phyloP scores from a whole-genome alignment of 2,113 vertebrate genomes.

The Todiramphus saurophagus region DNA sequence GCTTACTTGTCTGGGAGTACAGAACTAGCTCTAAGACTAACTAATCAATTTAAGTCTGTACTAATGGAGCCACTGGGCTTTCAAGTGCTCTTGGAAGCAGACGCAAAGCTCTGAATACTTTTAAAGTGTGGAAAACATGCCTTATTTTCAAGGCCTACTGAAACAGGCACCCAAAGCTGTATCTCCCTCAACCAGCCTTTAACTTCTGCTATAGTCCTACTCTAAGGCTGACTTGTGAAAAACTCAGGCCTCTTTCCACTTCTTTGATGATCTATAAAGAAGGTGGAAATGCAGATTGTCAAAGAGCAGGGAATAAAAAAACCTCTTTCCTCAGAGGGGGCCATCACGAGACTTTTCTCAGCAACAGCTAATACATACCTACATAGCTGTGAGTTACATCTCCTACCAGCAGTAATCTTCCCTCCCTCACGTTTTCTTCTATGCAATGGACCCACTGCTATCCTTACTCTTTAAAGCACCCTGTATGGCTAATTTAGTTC shows the following conservation, averaged over 20 bases:
- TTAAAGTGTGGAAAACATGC: neutral
- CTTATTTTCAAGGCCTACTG: neutral
- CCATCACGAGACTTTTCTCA: neutral
- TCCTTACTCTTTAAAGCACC: neutral
- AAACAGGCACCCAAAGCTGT: neutral
- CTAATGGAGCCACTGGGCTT: neutral
- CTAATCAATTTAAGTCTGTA: constrained; percentile 2
- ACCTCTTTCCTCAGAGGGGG: neutral
- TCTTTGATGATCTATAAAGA: neutral
- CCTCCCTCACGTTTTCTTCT: neutral
- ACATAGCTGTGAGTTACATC: neutral
- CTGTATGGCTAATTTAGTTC: neutral
- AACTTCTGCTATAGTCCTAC: neutral
- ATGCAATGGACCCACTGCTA: neutral
- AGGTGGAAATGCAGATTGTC: neutral
- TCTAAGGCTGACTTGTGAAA: neutral
- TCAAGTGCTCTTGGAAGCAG: constrained; percentile 2
- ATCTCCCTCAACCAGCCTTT: neutral
- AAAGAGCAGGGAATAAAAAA: neutral
- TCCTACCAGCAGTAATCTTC: neutral
- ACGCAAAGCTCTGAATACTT: neutral
- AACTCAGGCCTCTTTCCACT: neutral
- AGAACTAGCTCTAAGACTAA: constrained; percentile 12
- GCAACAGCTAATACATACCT: neutral
- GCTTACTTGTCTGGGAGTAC: neutral